Evolutionary conservation across 2,888 invertebrate genomes (phyloP), one percentile per base, ranked within the genome.

Genomic region (Cerceris ruficornis): DNA sequence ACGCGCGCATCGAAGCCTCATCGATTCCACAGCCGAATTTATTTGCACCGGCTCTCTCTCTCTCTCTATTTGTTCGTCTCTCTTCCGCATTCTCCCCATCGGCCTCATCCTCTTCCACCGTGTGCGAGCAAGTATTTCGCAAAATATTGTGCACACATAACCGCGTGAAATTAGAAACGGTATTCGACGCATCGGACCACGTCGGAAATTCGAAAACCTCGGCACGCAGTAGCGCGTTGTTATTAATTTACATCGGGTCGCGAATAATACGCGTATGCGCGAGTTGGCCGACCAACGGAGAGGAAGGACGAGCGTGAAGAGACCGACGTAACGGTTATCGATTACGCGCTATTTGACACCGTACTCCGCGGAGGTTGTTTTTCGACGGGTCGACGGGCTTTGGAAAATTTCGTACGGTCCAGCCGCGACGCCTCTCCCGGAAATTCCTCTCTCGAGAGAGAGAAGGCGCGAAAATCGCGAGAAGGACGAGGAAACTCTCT

Each of bases 221-320:
- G 64, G 68, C 58, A 15, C 52, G 17, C 59, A 50, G 41, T n/a
- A 57, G 52, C 66, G 13, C 41, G 57, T 49, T 17, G 50, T 66
- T 67, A 71, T 84, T 83, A 77, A 81, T 83, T 83, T 81, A 77
- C 75, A 80, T 83, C 55, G 72, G 15, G 41, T 58, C 15, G 75
- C 58, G 80, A 82, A 79, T 83, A 75, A 75, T 75, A 72, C 67
- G 66, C 58, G 60, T 64, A 39, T 13, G 54, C 54, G 49, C 62
- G 28, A 28, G 66, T 13, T 28, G 59, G 39, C 43, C 13, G 42
- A 60, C 43, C 54, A 15, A 13, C 7, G 14, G 43, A 50, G 39
- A 69, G 6, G 15, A 52, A 42, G 41, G 13, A 11, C 9, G 58
- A 39, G 57, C 28, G 42, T 17, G 14, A 59, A 41, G 77, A 62